These are phyloP conservation scores for Caenorhabditis briggsae DNA, from an alignment of 1,140 invertebrate genomes.

Conservation along the genomic window DNA sequence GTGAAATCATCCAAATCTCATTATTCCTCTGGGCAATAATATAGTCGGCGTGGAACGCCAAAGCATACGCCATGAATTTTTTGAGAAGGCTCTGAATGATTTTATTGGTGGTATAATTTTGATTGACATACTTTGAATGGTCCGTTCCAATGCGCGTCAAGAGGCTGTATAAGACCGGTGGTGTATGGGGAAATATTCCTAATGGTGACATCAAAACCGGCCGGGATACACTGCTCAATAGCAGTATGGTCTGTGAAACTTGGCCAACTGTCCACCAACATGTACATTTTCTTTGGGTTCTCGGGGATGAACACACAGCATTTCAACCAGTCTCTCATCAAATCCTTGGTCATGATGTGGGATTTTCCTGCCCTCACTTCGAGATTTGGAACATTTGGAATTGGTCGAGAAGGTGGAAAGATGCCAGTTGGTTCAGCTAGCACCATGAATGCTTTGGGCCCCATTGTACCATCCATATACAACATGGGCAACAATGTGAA, in stretches of 20 bases:
- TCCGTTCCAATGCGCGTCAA: constrained; percentile 1
- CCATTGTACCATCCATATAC: neutral
- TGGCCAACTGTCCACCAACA: constrained; percentile 4
- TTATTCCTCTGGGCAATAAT: no score
- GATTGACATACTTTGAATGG: neutral
- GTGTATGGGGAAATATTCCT: constrained; percentile 17
- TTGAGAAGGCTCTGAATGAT: neutral
- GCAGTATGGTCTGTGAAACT: neutral
- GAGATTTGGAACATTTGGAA: neutral
- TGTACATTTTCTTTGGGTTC: neutral
- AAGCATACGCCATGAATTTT: neutral
- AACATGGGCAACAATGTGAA: constrained; percentile 3
- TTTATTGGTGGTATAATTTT: neutral
- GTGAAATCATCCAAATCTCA: neutral
- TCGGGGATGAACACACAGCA: neutral
- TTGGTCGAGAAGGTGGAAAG: neutral
- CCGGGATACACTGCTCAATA: neutral
- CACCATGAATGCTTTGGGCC: neutral
- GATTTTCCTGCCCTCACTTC: neutral
- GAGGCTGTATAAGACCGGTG: neutral
- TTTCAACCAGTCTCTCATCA: neutral
- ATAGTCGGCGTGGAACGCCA: neutral
- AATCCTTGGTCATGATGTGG: constrained; percentile 8
- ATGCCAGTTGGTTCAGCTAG: neutral
- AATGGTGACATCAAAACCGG: neutral